These are phyloP conservation scores for Buphagus erythrorhynchus DNA, from an alignment of 2,797 vertebrate species.

Conservation along the genomic window DNA sequence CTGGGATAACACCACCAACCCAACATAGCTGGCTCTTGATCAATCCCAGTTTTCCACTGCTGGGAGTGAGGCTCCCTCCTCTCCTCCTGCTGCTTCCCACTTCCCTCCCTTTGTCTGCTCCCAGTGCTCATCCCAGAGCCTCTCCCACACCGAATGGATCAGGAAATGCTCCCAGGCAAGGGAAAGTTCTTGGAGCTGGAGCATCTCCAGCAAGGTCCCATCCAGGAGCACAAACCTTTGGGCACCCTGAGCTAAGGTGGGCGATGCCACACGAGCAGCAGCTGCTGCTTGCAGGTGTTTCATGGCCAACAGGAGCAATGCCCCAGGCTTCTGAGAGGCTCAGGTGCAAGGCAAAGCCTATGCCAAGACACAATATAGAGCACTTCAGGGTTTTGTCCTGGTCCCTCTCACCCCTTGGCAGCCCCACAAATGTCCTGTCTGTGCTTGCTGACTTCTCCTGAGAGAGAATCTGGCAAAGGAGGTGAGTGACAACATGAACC, in stretches of 20 bases:
- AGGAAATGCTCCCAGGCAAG: not conserved
- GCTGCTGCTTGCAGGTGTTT: not conserved
- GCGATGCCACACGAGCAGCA: not conserved
- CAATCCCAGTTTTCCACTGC: not conserved
- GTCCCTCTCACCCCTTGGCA: not conserved
- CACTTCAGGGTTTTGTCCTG: not conserved
- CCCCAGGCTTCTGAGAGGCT: not conserved
- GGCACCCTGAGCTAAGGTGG: not conserved
- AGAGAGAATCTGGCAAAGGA: not conserved
- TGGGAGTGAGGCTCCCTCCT: not conserved
- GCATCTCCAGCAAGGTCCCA: not conserved
- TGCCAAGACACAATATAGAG: accelerated
- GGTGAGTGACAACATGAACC: accelerated
- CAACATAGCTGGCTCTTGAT: accelerated
- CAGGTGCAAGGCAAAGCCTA: not conserved
- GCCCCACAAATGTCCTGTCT: not conserved
- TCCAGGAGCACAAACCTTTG: not conserved
- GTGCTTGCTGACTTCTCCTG: not conserved
- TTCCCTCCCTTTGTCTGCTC: not conserved
- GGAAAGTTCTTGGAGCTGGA: not conserved
- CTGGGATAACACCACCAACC: not conserved
- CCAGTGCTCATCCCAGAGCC: not conserved
- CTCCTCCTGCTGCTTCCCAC: not conserved
- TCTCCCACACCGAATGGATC: not conserved
- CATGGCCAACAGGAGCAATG: not conserved